Conservation (phyloP, 92 coral and sea anemone species). For the Diadumene lineata region DNA sequence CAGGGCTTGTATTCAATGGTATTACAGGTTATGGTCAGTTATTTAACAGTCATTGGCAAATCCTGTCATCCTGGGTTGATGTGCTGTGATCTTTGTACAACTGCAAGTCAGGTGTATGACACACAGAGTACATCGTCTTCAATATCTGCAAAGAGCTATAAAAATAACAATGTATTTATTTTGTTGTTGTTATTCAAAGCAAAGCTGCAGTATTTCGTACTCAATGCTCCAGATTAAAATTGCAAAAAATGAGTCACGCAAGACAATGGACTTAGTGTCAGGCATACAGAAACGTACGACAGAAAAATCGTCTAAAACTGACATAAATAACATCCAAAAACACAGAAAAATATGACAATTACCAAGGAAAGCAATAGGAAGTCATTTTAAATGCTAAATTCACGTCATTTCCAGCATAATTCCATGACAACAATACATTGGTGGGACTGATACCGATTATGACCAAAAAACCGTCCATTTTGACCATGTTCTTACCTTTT, state of each 20-base stretch:
- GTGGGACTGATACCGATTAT: neutral
- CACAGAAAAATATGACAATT: neutral
- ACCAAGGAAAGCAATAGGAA: neutral
- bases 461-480: neutral
- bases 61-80: neutral
- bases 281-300: too few species aligned
- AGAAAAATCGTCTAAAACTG: neutral
- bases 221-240: neutral
- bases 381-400: neutral
- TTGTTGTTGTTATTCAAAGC: neutral
- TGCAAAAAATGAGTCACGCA: neutral
- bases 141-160: neutral
- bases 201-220: neutral
- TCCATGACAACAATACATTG: neutral
- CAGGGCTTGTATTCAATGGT: neutral
- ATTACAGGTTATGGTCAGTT: constrained; percentile 2
- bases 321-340: neutral
- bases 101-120: neutral
- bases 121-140: constrained; percentile 1
- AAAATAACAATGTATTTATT: neutral
- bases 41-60: neutral
- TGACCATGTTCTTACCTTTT: constrained; percentile 1
- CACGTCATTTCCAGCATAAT: neutral
- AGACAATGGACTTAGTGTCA: neutral
- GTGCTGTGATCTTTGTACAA: neutral